Evolutionary conservation across 2,888 invertebrate genomes (phyloP), one percentile per base, ranked within the genome.

Genomic region (Lissocephala sabroskyi): DNA sequence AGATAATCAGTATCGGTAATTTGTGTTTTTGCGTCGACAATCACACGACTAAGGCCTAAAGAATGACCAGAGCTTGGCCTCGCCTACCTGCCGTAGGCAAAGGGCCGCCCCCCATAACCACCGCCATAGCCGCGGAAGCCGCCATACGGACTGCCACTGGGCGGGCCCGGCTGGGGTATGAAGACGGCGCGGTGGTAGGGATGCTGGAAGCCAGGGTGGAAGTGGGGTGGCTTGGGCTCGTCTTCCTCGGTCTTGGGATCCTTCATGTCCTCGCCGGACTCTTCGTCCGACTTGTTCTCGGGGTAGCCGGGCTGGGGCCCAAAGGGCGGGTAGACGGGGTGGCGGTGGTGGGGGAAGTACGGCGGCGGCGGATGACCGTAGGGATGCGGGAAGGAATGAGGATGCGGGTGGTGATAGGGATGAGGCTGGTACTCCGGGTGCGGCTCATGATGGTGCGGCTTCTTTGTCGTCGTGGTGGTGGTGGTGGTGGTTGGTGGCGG

Each of bases 401-500:
- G 35, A 33, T 33, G 7, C 23, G 19, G 42, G n/a, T 40, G 17
- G 0, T 46, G 42, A 17, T 51, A 13, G 0, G 45, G 49, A 30
- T 50, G 23, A 23, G 3, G 39, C 6, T 10, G 14, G 1, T 42
- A 32, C 9, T 39, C 40, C 1, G 35, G 14, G 14, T 40, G 40
- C 1, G 32, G 46, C 17, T 53, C 47, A 5, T 56, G 52, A 14
- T 56, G 44, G 5, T 1, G 26, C 11, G 44, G 43, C 19, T 42
- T 42, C 18, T 19, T 26, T 6, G 47, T 53, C 6, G 52, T 43
- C 1, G 61, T 57, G 0, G 60, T 49, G 1, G 51, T 44, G 0
- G 47, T 36, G 5, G 56, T 45, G 5, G 52, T 46, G 1, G 51
- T 50, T 28, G 11, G 32, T 6, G 37, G 36, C 1, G 19, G 1